Evolutionary conservation across 2,888 invertebrate genomes (phyloP).

Genomic region (Drosophila mimetica): DNA sequence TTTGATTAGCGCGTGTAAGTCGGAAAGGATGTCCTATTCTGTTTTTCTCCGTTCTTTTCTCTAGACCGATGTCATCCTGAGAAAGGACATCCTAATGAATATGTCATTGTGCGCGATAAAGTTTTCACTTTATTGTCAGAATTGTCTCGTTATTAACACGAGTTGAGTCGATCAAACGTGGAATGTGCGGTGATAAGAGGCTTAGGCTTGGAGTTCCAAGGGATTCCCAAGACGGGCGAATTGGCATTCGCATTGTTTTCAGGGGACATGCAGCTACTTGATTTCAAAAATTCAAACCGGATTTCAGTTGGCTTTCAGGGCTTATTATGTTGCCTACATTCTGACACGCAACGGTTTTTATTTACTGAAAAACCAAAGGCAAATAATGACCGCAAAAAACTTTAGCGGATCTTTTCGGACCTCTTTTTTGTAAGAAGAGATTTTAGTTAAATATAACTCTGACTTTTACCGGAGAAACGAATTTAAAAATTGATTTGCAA

Average conservation of each 20-base stretch:
- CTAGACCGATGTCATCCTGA: constrained; percentile 51
- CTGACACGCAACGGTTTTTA: constrained; percentile 27
- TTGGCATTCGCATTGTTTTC: constrained; percentile 38
- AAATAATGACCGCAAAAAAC: constrained; percentile 21
- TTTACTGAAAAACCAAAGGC: not conserved
- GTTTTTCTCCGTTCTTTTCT: constrained; percentile 1
- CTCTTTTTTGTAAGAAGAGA: not conserved
- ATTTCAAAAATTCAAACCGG: constrained; percentile 21
- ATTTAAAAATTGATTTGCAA: not conserved
- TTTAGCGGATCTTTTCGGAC: not conserved
- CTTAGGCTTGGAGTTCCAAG: constrained; percentile 16
- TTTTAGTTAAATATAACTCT: not conserved
- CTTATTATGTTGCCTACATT: constrained; percentile 26
- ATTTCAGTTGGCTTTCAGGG: constrained; percentile 15
- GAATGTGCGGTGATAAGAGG: constrained; percentile 39
- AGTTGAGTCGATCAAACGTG: constrained; percentile 43
- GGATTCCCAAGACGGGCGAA: constrained; percentile 19
- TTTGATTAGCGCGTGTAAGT: constrained; percentile 49
- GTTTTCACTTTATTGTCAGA: constrained; percentile 51
- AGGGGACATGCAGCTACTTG: constrained; percentile 24
- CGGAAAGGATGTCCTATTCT: constrained; percentile 4
- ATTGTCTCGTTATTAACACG: constrained; percentile 43
- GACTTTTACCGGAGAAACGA: not conserved
- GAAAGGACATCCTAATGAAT: constrained; percentile 55
- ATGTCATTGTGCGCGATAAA: constrained; percentile 52